Evolutionary conservation across 2,113 vertebrate species (phyloP).

Genomic region (Larimichthys crocea): DNA sequence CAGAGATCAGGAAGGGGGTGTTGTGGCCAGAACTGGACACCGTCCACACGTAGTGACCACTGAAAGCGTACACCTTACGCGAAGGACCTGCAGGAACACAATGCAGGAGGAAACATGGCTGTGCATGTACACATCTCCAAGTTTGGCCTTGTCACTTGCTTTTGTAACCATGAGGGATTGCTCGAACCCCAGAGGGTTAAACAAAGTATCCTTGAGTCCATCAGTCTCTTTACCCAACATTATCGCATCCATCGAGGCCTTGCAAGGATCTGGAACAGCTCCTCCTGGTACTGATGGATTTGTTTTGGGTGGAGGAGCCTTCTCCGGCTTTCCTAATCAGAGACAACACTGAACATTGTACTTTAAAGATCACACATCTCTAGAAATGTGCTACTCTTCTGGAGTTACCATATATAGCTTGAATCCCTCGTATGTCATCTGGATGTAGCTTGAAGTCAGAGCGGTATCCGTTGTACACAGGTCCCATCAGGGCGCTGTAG

Average conservation of each 20-base stretch:
- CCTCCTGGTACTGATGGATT: slow-evolving; percentile 9
- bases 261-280: slow-evolving; percentile 83
- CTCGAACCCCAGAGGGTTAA: too few species aligned
- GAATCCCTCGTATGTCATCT: slow-evolving; percentile 89
- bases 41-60: slow-evolving; percentile 87
- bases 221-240: slow-evolving; percentile 82
- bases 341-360: background rate
- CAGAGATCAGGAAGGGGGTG: slow-evolving; percentile 77
- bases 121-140: background rate
- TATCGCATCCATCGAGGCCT: slow-evolving; percentile 83
- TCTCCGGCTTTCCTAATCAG: slow-evolving; percentile 78
- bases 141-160: background rate
- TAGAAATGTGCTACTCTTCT: background rate
- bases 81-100: slow-evolving; percentile 78
- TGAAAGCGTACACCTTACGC: slow-evolving; percentile 87
- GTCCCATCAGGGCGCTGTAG: slow-evolving; percentile 86
- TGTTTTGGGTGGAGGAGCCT: slow-evolving; percentile 43
- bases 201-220: background rate
- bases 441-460: slow-evolving; percentile 85
- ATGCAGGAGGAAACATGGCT: background rate
- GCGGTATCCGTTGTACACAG: slow-evolving; percentile 87
- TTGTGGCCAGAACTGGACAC: slow-evolving; percentile 81
- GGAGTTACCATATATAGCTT: slow-evolving; percentile 86
- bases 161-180: too few species aligned
- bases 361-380: background rate